A percentile compares a stretch with the other conserved stretches of the same genome.
Evolutionary conservation across 1,140 invertebrate genomes (phyloP).

Genomic region (Luehdorfia chinensis): DNA sequence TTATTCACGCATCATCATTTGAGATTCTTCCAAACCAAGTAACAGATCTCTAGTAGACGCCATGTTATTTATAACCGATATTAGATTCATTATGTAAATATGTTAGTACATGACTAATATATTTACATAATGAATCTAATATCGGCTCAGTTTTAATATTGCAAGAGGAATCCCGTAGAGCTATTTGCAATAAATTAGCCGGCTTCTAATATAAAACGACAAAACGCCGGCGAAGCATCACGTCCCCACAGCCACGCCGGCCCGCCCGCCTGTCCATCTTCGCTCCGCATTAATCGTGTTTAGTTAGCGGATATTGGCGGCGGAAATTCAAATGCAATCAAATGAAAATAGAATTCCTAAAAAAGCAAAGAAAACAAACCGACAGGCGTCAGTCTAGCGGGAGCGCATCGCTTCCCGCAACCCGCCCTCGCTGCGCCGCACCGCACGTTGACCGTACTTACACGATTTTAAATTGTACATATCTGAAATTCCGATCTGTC

Average conservation of each 20-base stretch:
- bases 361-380: slow-evolving; percentile 74
- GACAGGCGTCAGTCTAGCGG: slow-evolving; percentile 75
- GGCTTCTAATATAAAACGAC: slow-evolving; percentile 70
- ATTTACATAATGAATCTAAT: slow-evolving; percentile 25
- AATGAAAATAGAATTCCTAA: slow-evolving; percentile 76
- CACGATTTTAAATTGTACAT: slow-evolving; percentile 78
- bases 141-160: slow-evolving; percentile 32
- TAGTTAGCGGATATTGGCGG: slow-evolving; percentile 78
- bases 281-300: slow-evolving; percentile 77
- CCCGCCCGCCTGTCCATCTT: slow-evolving; percentile 65
- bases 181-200: slow-evolving; percentile 71
- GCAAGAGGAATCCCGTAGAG: slow-evolving; percentile 46
- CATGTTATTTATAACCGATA: too few relatives aligned
- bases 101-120: neutral
- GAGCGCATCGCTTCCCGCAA: too few relatives aligned
- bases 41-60: too few relatives aligned
- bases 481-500: slow-evolving; percentile 77
- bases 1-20: too few relatives aligned
- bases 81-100: slow-evolving; percentile 24
- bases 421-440: slow-evolving; percentile 41
- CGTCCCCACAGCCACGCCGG: slow-evolving; percentile 31
- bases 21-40: too few relatives aligned
- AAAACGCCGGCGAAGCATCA: slow-evolving; percentile 60
- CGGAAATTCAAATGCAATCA: slow-evolving; percentile 78
- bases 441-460: slow-evolving; percentile 73